These are phyloP conservation scores for Sitophilus oryzae DNA, from an alignment of 1,140 invertebrate species.

Conservation along the genomic window DNA sequence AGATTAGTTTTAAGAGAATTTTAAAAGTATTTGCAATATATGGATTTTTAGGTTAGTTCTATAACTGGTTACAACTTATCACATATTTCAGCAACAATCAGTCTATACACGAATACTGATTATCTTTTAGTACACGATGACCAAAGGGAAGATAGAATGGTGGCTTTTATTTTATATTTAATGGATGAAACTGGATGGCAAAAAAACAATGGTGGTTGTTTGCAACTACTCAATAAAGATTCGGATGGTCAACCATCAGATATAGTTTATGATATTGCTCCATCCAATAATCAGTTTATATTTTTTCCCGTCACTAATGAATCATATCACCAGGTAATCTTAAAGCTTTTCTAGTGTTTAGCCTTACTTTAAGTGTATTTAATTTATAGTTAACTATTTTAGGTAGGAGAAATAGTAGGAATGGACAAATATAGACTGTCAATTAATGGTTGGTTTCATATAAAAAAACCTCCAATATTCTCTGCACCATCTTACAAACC, in stretches of 20 bases:
- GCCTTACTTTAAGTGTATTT: not conserved
- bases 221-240: conserved; percentile 59
- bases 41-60: conserved; percentile 46
- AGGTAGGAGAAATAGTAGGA: conserved; percentile 61
- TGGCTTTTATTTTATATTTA: conserved; percentile 66
- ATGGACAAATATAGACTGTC: conserved; percentile 57
- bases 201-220: conserved; percentile 55
- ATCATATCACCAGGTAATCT: conserved; percentile 50
- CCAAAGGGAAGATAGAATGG: conserved; percentile 59
- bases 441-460: conserved; percentile 75
- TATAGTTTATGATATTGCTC: conserved; percentile 51
- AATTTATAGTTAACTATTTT: conserved; percentile 7
- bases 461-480: conserved; percentile 34
- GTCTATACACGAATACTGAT: conserved; percentile 64
- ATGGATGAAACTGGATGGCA: conserved; percentile 54
- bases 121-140: conserved; percentile 70
- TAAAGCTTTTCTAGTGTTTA: not conserved
- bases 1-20: not conserved
- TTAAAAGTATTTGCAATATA: not conserved
- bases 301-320: conserved; percentile 61
- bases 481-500: conserved; percentile 34
- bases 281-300: conserved; percentile 63
- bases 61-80: conserved; percentile 56
- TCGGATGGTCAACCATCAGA: conserved; percentile 50
- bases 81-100: conserved; percentile 63